Percentiles rank a stretch among this genome's conserved stretches.
Conservation (phyloP, 2,113 vertebrate genomes). For the Platysteira castanea region DNA sequence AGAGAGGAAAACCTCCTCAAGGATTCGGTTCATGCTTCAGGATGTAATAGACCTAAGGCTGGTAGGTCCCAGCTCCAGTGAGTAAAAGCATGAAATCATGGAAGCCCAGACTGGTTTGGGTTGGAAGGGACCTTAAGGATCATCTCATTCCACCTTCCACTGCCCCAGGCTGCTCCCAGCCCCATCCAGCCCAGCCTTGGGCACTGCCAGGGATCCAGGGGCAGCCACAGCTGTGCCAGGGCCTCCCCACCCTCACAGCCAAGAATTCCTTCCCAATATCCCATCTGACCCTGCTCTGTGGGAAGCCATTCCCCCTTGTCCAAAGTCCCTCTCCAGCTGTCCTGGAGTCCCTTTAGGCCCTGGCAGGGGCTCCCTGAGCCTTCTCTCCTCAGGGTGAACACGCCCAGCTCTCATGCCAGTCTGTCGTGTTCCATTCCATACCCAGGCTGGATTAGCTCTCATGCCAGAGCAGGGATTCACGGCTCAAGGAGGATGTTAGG, state of each 20-base stretch:
- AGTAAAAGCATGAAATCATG: background rate
- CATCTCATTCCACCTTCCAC: rapidly evolving
- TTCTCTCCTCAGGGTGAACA: background rate
- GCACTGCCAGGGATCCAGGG: rapidly evolving
- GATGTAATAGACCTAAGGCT: constrained; percentile 93
- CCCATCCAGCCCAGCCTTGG: background rate
- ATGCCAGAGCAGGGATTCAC: rapidly evolving
- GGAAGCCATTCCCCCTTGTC: background rate
- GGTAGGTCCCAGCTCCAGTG: constrained; percentile 75
- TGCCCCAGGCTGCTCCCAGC: background rate
- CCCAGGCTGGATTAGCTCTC: background rate
- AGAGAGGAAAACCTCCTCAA: constrained; percentile 94
- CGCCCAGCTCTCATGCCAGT: rapidly evolving
- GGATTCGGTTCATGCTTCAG: constrained; percentile 97
- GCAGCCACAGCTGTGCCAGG: background rate
- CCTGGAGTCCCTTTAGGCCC: background rate
- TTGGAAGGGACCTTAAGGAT: background rate
- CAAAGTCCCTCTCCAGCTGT: background rate
- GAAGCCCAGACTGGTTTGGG: background rate
- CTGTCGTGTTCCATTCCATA: background rate
- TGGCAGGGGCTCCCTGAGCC: background rate
- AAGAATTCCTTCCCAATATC: background rate
- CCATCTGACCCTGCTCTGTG: background rate
- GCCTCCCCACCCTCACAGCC: rapidly evolving
- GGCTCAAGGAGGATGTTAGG: background rate